These are phyloP conservation scores for Ophiothrix spiculata DNA, from an alignment of 35 echinoderm and acorn worm species.

Conservation along the genomic window DNA sequence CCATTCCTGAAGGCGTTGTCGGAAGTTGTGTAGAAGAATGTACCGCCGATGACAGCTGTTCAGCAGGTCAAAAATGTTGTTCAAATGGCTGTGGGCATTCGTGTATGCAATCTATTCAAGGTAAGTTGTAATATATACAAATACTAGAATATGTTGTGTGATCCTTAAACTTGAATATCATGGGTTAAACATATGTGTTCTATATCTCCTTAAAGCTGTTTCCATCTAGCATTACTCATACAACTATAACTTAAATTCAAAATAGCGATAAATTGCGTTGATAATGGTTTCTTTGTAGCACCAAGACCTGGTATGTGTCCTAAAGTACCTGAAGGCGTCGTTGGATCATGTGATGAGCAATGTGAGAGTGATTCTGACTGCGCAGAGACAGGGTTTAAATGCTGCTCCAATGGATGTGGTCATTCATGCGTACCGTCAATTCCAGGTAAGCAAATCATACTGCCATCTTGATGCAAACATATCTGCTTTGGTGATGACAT, in stretches of 20 bases:
- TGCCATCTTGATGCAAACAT: no score
- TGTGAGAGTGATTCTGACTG: constrained; percentile 50
- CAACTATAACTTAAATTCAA: no score
- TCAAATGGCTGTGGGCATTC: constrained; percentile 84
- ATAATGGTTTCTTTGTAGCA: background rate
- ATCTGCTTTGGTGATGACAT: no score
- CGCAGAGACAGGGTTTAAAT: constrained; percentile 27
- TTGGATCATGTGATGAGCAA: constrained; percentile 44
- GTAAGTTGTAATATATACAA: background rate
- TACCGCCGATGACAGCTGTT: background rate
- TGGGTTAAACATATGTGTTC: no score
- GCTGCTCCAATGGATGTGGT: constrained; percentile 73
- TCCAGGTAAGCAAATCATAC: background rate
- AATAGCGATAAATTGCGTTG: no score
- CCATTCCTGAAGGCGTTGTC: background rate
- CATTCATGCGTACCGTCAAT: constrained; percentile 41
- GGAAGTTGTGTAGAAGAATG: constrained; percentile 54
- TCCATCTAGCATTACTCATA: no score
- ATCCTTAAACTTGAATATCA: no score
- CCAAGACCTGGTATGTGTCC: constrained; percentile 21
- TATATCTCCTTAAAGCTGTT: no score
- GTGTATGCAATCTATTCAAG: constrained; percentile 52
- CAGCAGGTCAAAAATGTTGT: constrained; percentile 56
- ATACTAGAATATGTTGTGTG: no score
- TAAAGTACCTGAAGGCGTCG: background rate